Percentiles rank a stretch among this genome's conserved stretches.
phyloP scores from a whole-genome alignment of 1,140 invertebrate species.

The Sycobia sp. region DNA sequence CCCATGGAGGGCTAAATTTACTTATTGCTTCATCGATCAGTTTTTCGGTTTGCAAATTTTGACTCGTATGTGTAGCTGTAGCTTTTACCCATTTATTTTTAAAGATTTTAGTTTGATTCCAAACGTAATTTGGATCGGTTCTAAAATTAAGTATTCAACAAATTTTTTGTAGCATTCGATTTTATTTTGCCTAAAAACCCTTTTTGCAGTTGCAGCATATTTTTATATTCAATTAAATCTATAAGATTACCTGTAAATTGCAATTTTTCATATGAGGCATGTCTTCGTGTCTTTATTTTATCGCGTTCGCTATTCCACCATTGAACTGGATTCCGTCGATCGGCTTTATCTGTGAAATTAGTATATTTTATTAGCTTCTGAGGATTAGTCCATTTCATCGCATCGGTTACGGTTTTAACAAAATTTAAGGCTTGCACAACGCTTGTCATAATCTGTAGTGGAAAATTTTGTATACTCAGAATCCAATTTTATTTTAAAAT shows the following conservation, averaged over 20 bases:
- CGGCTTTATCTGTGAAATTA: not conserved
- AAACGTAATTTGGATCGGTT: not conserved
- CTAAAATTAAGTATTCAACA: not conserved
- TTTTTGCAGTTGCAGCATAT: not conserved
- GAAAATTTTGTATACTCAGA: not conserved
- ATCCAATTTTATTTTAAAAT: not conserved
- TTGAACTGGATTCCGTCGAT: not conserved
- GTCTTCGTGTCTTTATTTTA: not conserved
- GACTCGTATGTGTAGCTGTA: not conserved
- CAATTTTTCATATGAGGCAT: not conserved
- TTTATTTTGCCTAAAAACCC: not conserved
- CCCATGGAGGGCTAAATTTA: conserved; percentile 5
- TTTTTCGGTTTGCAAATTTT: not conserved
- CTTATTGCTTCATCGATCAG: not conserved
- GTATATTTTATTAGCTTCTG: not conserved
- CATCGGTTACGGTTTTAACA: not conserved
- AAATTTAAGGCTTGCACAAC: not conserved
- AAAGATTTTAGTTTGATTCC: conserved; percentile 7
- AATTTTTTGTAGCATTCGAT: not conserved
- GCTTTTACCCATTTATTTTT: not conserved
- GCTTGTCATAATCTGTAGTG: not conserved
- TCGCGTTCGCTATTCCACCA: not conserved
- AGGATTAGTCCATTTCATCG: no score
- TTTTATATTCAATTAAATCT: not conserved
- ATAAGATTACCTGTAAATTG: not conserved